These are phyloP conservation scores for Musca vetustissima DNA, from an alignment of 1,140 invertebrate species.

Conservation along the genomic window DNA sequence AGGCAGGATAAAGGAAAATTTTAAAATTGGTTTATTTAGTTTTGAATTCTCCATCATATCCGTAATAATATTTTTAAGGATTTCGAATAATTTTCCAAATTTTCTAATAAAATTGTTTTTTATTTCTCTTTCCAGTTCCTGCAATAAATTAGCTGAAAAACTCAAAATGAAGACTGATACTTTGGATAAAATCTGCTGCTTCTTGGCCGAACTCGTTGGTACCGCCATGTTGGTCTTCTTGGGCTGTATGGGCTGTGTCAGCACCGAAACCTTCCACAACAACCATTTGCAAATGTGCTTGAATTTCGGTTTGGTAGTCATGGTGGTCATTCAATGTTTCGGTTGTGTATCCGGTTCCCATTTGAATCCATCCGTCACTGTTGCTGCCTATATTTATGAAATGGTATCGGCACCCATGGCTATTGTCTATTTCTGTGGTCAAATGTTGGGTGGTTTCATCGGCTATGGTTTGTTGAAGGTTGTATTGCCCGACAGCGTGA, in stretches of 20 bases:
- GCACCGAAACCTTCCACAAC: slow-evolving; percentile 32
- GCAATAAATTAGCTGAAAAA: slow-evolving; percentile 41
- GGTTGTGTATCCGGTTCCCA: slow-evolving; percentile 87
- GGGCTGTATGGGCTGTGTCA: slow-evolving; percentile 71
- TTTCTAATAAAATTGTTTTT: slow-evolving; percentile 61
- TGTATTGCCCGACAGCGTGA: slow-evolving; percentile 56
- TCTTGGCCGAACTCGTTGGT: slow-evolving; percentile 69
- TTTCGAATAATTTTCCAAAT: too few species aligned
- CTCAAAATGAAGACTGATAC: slow-evolving; percentile 47
- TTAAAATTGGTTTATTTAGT: too few species aligned
- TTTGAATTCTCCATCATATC: too few species aligned
- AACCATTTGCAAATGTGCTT: slow-evolving; percentile 41
- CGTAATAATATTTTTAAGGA: too few species aligned
- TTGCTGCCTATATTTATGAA: slow-evolving; percentile 63
- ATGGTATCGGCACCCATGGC: slow-evolving; percentile 63
- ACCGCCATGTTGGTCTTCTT: slow-evolving; percentile 74
- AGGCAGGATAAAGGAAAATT: too few species aligned
- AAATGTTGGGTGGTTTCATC: slow-evolving; percentile 68
- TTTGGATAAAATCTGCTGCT: slow-evolving; percentile 46
- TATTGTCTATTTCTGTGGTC: slow-evolving; percentile 69
- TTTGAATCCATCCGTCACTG: slow-evolving; percentile 85
- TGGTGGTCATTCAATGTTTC: slow-evolving; percentile 65
- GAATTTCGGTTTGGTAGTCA: slow-evolving; percentile 48
- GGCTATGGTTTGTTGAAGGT: slow-evolving; percentile 67
- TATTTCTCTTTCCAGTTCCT: slow-evolving; percentile 55